Percentiles rank a stretch among this genome's conserved stretches.
Evolutionary conservation across 2,888 invertebrate species (phyloP).

Genomic region (Listrodromus nycthemerus): DNA sequence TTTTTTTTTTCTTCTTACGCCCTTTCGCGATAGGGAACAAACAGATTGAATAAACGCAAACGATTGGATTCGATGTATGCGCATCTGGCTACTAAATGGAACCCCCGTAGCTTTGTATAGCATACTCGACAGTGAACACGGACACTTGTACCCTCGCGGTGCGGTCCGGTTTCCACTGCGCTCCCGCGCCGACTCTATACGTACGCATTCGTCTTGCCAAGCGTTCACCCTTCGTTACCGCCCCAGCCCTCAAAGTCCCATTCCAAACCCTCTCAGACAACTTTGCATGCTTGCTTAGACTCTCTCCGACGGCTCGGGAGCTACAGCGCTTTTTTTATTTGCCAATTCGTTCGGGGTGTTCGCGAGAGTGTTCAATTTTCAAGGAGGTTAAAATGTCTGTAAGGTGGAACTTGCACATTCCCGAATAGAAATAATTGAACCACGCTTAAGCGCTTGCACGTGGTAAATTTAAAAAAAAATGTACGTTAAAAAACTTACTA

Average conservation of each 20-base stretch:
- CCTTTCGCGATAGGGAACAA: slow-evolving; percentile 71
- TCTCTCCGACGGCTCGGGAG: slow-evolving; percentile 31
- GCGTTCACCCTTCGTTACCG: slow-evolving; percentile 40
- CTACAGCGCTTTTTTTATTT: slow-evolving; percentile 57
- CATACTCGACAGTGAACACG: slow-evolving; percentile 18
- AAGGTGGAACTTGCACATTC: background rate
- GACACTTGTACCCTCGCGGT: slow-evolving; percentile 44
- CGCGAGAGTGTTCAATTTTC: background rate
- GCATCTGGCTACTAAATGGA: slow-evolving; percentile 79
- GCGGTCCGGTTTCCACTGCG: slow-evolving; percentile 22
- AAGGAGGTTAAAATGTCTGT: background rate
- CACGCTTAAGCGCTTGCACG: too few species aligned
- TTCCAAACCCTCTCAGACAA: slow-evolving; percentile 60
- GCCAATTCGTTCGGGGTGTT: background rate
- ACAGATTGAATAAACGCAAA: slow-evolving; percentile 78
- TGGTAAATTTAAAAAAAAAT: too few species aligned
- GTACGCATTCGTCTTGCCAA: slow-evolving; percentile 27
- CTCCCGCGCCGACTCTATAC: slow-evolving; percentile 8
- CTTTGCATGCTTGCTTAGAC: slow-evolving; percentile 64
- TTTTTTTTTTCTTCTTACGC: slow-evolving; percentile 51
- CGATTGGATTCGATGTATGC: slow-evolving; percentile 79
- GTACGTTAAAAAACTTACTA: too few species aligned
- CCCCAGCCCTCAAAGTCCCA: slow-evolving; percentile 44
- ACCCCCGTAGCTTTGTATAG: slow-evolving; percentile 8
- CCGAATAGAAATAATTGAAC: too few species aligned